phyloP scores from a whole-genome alignment of 1,140 invertebrate species.

The Zaprionus tsacasi region DNA sequence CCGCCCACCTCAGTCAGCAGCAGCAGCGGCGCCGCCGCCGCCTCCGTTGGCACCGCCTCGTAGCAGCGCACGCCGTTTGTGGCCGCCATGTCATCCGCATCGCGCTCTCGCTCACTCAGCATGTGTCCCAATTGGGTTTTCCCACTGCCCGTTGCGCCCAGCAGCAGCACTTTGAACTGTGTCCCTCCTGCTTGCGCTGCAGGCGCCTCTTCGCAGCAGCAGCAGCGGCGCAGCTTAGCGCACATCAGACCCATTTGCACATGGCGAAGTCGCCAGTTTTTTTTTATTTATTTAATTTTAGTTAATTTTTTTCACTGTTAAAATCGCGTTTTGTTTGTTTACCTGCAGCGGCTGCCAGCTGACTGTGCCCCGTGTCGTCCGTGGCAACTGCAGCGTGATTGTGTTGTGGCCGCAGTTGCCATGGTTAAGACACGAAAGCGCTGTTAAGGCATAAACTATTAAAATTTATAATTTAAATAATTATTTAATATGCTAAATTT shows the following conservation, averaged over 20 bases:
- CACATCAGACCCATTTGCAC: conserved; percentile 63
- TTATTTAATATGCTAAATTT: background rate
- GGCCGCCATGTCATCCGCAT: conserved; percentile 37
- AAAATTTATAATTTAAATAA: background rate
- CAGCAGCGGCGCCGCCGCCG: background rate
- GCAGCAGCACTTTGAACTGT: conserved; percentile 66
- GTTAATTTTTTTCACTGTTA: background rate
- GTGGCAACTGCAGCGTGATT: conserved; percentile 17
- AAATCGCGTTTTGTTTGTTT: conserved; percentile 55
- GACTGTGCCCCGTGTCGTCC: conserved; percentile 43
- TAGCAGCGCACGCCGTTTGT: conserved; percentile 75
- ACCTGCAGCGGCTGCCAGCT: conserved; percentile 51
- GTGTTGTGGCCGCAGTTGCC: conserved; percentile 51
- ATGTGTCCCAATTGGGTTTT: conserved; percentile 72
- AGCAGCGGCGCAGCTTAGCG: conserved; percentile 50
- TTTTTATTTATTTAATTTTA: conserved; percentile 10
- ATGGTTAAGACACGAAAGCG: conserved; percentile 24
- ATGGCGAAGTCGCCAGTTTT: conserved; percentile 11
- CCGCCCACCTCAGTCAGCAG: conserved; percentile 73
- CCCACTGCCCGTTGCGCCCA: conserved; percentile 64
- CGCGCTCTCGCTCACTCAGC: conserved; percentile 33
- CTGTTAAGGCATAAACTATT: conserved; percentile 1
- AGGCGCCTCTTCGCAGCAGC: conserved; percentile 16
- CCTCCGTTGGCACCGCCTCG: background rate
- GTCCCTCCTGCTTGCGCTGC: background rate